Conservation (phyloP, 2,888 invertebrate genomes). For the Meteorus colon region DNA sequence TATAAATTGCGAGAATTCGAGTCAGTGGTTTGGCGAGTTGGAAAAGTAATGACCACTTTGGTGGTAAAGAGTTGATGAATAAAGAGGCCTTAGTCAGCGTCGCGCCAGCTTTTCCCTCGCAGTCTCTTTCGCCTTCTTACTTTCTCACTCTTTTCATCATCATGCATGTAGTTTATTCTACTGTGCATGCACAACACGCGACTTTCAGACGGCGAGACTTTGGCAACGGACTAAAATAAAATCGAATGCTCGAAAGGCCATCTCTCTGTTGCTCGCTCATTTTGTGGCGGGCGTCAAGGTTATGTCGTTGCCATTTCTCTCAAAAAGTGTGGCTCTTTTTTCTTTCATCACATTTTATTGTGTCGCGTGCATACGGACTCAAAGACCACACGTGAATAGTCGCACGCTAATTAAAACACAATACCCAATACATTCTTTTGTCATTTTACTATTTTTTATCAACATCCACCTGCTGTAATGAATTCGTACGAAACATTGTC, state of each 20-base stretch:
- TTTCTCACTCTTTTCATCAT: slow-evolving; percentile 17
- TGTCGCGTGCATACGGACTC: no score
- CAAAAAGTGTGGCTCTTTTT: not conserved
- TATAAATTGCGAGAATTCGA: slow-evolving; percentile 33
- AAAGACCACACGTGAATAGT: slow-evolving; percentile 8
- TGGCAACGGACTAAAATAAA: slow-evolving; percentile 28
- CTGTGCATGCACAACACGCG: slow-evolving; percentile 26
- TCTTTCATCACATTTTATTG: not conserved
- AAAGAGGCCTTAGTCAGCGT: slow-evolving; percentile 25
- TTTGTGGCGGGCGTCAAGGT: slow-evolving; percentile 23
- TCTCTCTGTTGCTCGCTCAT: not conserved
- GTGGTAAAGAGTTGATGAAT: slow-evolving; percentile 33
- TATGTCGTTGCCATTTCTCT: not conserved
- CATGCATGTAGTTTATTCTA: slow-evolving; percentile 12
- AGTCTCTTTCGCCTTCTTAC: not conserved
- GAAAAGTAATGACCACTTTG: slow-evolving; percentile 31
- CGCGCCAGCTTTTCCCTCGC: slow-evolving; percentile 24
- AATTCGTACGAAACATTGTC: not conserved
- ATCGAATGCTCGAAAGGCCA: slow-evolving; percentile 10
- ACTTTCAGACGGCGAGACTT: slow-evolving; percentile 38
- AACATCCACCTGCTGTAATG: not conserved
- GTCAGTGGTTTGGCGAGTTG: slow-evolving; percentile 30
- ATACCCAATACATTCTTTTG: no score
- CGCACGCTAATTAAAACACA: no score
- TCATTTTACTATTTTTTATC: no score